Evolutionary conservation across 1,140 invertebrate species (phyloP), one percentile per base, ranked within the genome.

Genomic region (Hycleus phaleratus): DNA sequence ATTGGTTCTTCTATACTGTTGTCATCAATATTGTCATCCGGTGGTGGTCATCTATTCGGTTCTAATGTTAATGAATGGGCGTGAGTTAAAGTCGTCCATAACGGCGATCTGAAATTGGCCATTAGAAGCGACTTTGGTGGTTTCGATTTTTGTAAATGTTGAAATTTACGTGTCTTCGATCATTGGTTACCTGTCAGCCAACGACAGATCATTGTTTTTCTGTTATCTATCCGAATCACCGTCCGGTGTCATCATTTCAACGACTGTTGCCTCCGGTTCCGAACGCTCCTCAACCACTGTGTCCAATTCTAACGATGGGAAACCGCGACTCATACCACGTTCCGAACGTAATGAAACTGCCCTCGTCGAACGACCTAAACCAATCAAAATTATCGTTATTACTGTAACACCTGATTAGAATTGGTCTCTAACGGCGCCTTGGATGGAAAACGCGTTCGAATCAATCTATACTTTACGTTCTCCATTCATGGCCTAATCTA

Each of bases 221-320:
- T 71, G 78, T 77, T 79, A 79, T 76, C 78, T 79, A 71, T 76
- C 76, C 10, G 58, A 51, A 2, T 76, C 73, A 46, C 75, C 69
- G 58, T 81, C 80, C 24, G 80, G 80, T 3, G 80, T 74, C 65
- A 75, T 79, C 68, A 79, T 73, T 61, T 81, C 79, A 49, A 80
- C 73, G 18, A 68, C 63, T 1, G 71, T 73, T 12, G 64, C 65
- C 48, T 73, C 71, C 18, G 67, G 82, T 70, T 91, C 87, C 18
- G 79, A 82, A 58, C 85, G 79, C 68, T 90, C 88, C 70, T 91
- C 88, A 10, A 90, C 77, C 8, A 90, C 88, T 0, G 88, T 91
- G 68, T 89, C 88, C 64, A 90, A 74, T 69, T 91, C 87, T 38
- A 88, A 69, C 0, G 85, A 82, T 8, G 86, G 85, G 58, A 87